Evolutionary conservation across 2,888 invertebrate genomes (phyloP), one percentile per base, ranked within the genome.

Genomic region (Nymphalis polychloros): DNA sequence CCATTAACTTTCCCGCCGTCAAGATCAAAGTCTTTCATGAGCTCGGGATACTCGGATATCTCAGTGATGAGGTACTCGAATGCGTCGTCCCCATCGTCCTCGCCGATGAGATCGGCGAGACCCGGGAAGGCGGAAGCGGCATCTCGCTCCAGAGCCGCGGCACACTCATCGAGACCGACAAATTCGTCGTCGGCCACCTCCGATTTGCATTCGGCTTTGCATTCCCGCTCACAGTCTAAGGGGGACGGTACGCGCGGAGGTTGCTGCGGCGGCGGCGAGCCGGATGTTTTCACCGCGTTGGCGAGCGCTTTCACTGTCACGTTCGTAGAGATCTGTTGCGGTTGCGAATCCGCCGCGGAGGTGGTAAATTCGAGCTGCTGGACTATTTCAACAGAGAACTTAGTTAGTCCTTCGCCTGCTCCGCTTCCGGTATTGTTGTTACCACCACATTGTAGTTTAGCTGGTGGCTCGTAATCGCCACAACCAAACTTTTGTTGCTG

Each of bases 311-410:
- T 98, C 73, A 98, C 97, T 64, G 97, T 98, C 68, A 98, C 97
- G 93, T 97, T 97, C 75, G 98, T 97, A 81, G 96, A 97, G 76
- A 97, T 97, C 89, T 97, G 97, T 83, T 97, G 97, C 64, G 97
- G 96, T 83, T 97, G 97, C 8, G 96, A 96, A 83, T 96, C 97
- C 59, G 97, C 97, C 64, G 96, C 96, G 59, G 96, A 97, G 53
- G 97, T 97, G 73, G 97, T 97, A 84, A 97, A 97, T 86, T 98
- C 97, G 65, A 97, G 91, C 85, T 97, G 97, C 85, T 98, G 98
- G 27, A 98, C 97, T 79, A 98, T 98, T 90, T 98, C 97, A 72
- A 98, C 97, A 6, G 97, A 97, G 90, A 98, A 97, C 86, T 97
- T 97, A 70, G 92, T 93, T 75, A 93, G 90, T 27, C 91, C 93